Base-by-base conservation (phyloP, 2,113 vertebrate genomes). In the Nyctereutes procyonoides region DNA sequence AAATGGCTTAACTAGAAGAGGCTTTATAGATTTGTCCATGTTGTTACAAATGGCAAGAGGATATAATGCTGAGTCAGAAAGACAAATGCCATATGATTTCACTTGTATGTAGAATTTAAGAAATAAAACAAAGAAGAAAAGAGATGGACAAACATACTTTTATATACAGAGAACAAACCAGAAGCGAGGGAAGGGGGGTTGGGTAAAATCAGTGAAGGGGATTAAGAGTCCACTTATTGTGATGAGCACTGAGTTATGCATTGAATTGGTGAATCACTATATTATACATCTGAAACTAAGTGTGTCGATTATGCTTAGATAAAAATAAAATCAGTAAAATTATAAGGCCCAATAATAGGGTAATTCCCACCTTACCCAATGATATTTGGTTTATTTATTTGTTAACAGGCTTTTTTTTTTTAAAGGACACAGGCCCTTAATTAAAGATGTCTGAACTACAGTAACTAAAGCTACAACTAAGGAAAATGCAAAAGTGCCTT, bases 1-100 rank as follows among this genome's bases (percentile, higher is more conserved):
- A 92, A 69, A 81, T 73, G 43, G 69, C 35, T 92, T 87, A 87
- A 71, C 55, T 69, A 95, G 55, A 81, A 81, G 30, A 88, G 63
- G 56, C 14, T 87, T 97, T 76, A 26, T 76, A 51, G 43, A 76
- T 76, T 28, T 2, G 3, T 51, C 73, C 73, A 28, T 16, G 43
- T 48, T 48, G 73, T 76, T 76, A 76, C 24, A 76, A 76, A 76
- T 28, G 43, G 24, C 14, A 9, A 76, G 73, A 51, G 26, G 14
- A 1, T 48, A 76, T 48, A 48, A 76, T 28, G 24, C 24, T 28
- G 43, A 28, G 24, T 76, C 73, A 76, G 13, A 76, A 48, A 76
- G 43, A 76, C 24, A 48, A 76, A 76, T 28, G 28, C 38, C 24
- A 8, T 48, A 28, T 48, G 43, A 48, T 28, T 76, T 48, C 73